Evolutionary conservation across 2,888 invertebrate genomes (phyloP).

Genomic region (Dione vanillae): DNA sequence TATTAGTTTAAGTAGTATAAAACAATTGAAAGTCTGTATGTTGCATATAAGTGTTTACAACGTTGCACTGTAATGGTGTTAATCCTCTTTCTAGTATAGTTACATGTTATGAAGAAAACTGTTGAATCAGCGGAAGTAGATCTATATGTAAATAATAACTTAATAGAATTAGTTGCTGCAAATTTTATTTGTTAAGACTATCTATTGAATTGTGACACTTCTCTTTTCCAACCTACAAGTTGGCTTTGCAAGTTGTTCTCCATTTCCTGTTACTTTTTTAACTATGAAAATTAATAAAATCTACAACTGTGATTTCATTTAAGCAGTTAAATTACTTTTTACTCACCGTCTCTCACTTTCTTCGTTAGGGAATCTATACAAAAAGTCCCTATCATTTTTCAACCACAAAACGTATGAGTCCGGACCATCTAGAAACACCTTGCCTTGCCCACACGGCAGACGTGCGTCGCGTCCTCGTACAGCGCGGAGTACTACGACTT

Average conservation of each 20-base stretch:
- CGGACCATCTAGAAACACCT: constrained; percentile 70
- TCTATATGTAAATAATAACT: background rate
- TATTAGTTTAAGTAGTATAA: too few species aligned
- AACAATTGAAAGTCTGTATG: too few species aligned
- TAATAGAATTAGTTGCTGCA: background rate
- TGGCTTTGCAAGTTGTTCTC: too few species aligned
- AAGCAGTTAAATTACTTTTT: too few species aligned
- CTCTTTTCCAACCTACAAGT: too few species aligned
- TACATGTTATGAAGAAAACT: background rate
- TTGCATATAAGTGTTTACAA: background rate
- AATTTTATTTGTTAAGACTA: background rate
- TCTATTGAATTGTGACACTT: too few species aligned
- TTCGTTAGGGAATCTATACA: constrained; percentile 68
- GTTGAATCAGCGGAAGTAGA: background rate
- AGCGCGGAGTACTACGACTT: constrained; percentile 62
- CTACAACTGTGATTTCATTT: too few species aligned
- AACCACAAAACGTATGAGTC: constrained; percentile 70
- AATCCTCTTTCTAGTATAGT: constrained; percentile 3
- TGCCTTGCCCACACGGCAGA: constrained; percentile 69
- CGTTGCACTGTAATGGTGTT: background rate
- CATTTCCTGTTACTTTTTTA: too few species aligned
- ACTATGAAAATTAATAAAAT: too few species aligned
- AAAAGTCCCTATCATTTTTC: constrained; percentile 64
- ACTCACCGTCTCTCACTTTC: constrained; percentile 53
- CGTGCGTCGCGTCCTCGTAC: constrained; percentile 62